Conservation (phyloP, 2,888 invertebrate genomes). For the Ormyrus labotus region DNA sequence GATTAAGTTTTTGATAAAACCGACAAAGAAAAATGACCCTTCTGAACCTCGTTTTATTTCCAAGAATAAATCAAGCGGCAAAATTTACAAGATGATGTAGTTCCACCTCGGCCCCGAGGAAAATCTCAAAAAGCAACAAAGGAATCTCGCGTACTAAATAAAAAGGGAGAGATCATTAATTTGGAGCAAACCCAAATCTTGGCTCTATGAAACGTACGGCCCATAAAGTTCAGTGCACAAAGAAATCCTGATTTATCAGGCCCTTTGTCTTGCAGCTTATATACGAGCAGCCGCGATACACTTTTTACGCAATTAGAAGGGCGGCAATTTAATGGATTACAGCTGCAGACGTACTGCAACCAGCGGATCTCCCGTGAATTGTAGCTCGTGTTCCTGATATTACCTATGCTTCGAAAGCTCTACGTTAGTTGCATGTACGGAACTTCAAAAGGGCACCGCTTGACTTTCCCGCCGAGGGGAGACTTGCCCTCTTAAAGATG, state of each 20-base stretch:
- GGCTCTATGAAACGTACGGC: background rate
- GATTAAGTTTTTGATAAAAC: too few species aligned
- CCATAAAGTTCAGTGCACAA: background rate
- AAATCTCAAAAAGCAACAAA: too few species aligned
- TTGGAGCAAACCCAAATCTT: background rate
- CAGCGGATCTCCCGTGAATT: slow-evolving; percentile 16
- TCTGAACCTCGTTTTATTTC: background rate
- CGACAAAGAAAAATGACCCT: too few species aligned
- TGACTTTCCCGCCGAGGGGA: slow-evolving; percentile 17
- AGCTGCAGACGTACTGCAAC: slow-evolving; percentile 7
- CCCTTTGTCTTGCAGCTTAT: background rate
- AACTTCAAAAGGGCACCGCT: slow-evolving; percentile 32
- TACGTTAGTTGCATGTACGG: slow-evolving; percentile 23
- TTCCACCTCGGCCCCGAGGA: too few species aligned
- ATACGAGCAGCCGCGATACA: background rate
- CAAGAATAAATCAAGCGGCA: background rate
- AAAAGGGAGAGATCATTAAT: background rate
- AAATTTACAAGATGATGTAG: too few species aligned
- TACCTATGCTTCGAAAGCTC: slow-evolving; percentile 35
- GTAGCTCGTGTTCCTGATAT: slow-evolving; percentile 9
- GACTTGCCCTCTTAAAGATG: slow-evolving; percentile 6
- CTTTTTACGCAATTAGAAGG: slow-evolving; percentile 10
- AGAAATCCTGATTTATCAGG: background rate
- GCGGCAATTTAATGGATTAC: background rate
- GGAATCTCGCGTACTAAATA: background rate